Evolutionary conservation across 1,140 invertebrate species (phyloP), one percentile per base, ranked within the genome.

Genomic region (Gryon sp.): DNA sequence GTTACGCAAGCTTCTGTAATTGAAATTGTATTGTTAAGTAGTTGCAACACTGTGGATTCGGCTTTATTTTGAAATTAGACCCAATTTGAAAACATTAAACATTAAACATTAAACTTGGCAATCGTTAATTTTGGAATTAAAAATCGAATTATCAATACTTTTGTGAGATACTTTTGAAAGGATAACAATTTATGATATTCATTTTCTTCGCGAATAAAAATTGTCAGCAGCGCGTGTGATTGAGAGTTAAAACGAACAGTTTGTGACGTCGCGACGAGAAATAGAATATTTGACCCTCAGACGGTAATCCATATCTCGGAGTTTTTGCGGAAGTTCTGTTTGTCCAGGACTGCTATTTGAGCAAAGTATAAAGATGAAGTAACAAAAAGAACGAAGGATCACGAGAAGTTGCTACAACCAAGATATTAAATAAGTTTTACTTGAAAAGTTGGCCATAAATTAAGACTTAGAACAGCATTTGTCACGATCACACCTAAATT

Each of bases 181-280:
- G n/a, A n/a, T n/a, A n/a, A n/a, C n/a, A n/a, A n/a, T n/a, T n/a
- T n/a, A n/a, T 6, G 46, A 41, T 60, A 50, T 48, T 69, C 22
- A 28, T 62, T 28, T 76, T 53, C 40, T 40, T 28, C 12, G 5
- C 0, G n/a, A 50, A 36, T 22, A 59, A 73, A 40, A 52, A 55
- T 72, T 53, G n/a, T n/a, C 30, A 28, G 9, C 38, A 4, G 32
- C 38, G 40, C 24, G 48, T 55, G 68, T 57, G 40, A 72, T 72
- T 72, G 68, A 72, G 57, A 63, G 68, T 72, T 72, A 62, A 72
- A 63, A 63, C 57, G 68, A 72, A 62, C 63, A 72, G 68, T 50
- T 60, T 63, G 18, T 41, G 68, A 53, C 46, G 55, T 70, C 66
- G 53, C 38, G n/a, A n/a, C n/a, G 28, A 48, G 40, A 72, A 72